Evolutionary conservation across 2,113 vertebrate genomes (phyloP), one percentile per base, ranked within the genome.

Genomic region (Calonectris borealis): DNA sequence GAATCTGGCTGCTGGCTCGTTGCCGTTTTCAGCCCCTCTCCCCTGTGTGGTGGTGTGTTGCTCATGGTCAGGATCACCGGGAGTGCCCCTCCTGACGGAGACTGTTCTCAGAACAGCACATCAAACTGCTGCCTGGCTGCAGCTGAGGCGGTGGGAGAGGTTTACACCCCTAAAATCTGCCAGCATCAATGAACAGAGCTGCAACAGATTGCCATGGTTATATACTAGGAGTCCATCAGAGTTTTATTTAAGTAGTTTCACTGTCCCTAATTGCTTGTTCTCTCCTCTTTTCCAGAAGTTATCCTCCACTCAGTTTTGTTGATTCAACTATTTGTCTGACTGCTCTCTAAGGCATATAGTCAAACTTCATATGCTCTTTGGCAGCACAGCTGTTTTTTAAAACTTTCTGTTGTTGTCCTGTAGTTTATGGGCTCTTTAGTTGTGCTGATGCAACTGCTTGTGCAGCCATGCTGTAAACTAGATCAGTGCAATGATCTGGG

Each of bases 191-290:
- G 40, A 44, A 13, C 2, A 2, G n/a, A 82, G 34, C 49, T 58
- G 21, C 1, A 2, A 24, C 38, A 36, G 29, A 13, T 22, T 75
- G 32, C 46, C 3, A 0, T 6, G 64, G 22, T 1, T 55, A 27
- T 55, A 7, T 20, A 8, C 16, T 24, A 34, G 32, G 46, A 46
- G 25, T 48, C 71, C 32, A 8, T 32, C 52, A 24, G 58, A 57
- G 42, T 31, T 86, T 66, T 54, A 20, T 62, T 78, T 42, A 38
- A 66, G 55, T 51, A 25, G 26, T 51, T 90, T 87, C 26, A 10
- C 22, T 60, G 20, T 57, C 44, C 16, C 24, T 72, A 76, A 52
- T 82, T 94, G 40, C 34, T 52, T 81, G n/a, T 64, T 82, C 9
- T 55, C 10, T n/a, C 17, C 57, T n/a, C 26, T 81, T 66, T 40